Conservation (phyloP, 2,888 invertebrate genomes). For the Cheilosia soror region DNA sequence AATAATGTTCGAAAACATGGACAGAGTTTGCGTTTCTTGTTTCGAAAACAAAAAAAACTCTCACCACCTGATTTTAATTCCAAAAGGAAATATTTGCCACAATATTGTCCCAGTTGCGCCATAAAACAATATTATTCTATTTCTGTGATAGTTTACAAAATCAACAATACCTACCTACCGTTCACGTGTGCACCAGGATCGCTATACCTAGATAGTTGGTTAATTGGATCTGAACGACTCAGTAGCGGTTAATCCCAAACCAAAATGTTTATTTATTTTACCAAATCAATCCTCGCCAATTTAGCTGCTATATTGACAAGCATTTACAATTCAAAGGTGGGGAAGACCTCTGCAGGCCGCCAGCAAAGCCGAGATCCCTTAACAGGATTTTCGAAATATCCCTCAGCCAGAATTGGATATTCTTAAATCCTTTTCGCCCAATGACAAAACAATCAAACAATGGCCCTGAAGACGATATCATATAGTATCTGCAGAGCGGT, state of each 20-base stretch:
- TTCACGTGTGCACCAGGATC: neutral
- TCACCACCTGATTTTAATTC: neutral
- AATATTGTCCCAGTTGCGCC: slow-evolving; percentile 58
- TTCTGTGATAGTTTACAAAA: slow-evolving; percentile 7
- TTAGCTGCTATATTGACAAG: slow-evolving; percentile 68
- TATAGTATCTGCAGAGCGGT: slow-evolving; percentile 37
- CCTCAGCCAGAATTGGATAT: slow-evolving; percentile 40
- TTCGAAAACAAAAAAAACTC: too few relatives aligned
- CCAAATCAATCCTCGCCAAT: slow-evolving; percentile 66
- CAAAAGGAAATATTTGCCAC: neutral
- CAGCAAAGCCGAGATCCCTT: slow-evolving; percentile 63
- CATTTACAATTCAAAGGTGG: slow-evolving; percentile 62
- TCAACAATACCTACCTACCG: slow-evolving; percentile 16
- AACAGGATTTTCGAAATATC: slow-evolving; percentile 63
- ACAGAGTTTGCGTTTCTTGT: too few relatives aligned
- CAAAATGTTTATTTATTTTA: slow-evolving; percentile 72
- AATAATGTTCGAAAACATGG: too few relatives aligned
- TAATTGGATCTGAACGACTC: slow-evolving; percentile 75
- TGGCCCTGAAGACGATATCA: slow-evolving; percentile 57
- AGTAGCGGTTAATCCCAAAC: slow-evolving; percentile 73
- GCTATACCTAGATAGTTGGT: slow-evolving; percentile 57
- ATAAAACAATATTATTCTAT: neutral
- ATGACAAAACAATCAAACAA: slow-evolving; percentile 73
- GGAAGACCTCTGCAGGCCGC: slow-evolving; percentile 33
- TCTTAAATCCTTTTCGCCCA: slow-evolving; percentile 62